Evolutionary conservation across 1,140 invertebrate species (phyloP), one percentile per base, ranked within the genome.

Genomic region (Neomicropteryx cornuta): DNA sequence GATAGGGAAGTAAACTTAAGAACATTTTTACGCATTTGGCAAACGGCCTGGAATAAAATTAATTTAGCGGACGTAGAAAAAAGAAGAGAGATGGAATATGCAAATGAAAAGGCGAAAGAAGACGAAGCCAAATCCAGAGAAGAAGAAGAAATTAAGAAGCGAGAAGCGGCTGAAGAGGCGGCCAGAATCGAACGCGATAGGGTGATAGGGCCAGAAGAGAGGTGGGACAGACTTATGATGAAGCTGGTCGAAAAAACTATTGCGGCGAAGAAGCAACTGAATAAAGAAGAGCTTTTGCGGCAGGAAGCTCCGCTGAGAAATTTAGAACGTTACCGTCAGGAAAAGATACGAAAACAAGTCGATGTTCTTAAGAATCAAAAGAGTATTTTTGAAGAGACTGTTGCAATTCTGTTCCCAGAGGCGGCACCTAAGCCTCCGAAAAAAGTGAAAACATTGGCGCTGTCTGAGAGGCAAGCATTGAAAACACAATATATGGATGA

Each of bases 361-460:
- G 61, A 66, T 38, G 62, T 65, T 34, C 61, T 68, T 58, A 64
- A 65, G 46, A 60, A 62, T 41, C 63, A 66, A 38, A 56, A 64
- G 37, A 49, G 47, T 19, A 64, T 68, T 38, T 68, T 68, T 43
- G 63, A 65, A 42, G 66, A 67, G 27, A 60, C 62, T n/a, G 62
- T 67, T 19, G 60, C 64, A 10, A 65, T 68, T 38, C 42, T 64
- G 17, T 68, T 66, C 37, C 66, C 66, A 4, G 66, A 68, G 51
- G 62, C 61, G 11, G 58, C 61, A 22, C 54, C 62, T 38, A 60
- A 60, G 30, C 43, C 53, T 41, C 46, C 36, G 14, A 60, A 62
- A 43, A 30, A 47, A 14, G 54, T 56, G 39, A 58, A 53, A 22
- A 57, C 51, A 43, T 48, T 55, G 21, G 35, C 64, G 1, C 39